Percentiles rank a stretch among this genome's conserved stretches.
Conservation (phyloP, 2,797 vertebrate species). For the Protosalanx chinensis region DNA sequence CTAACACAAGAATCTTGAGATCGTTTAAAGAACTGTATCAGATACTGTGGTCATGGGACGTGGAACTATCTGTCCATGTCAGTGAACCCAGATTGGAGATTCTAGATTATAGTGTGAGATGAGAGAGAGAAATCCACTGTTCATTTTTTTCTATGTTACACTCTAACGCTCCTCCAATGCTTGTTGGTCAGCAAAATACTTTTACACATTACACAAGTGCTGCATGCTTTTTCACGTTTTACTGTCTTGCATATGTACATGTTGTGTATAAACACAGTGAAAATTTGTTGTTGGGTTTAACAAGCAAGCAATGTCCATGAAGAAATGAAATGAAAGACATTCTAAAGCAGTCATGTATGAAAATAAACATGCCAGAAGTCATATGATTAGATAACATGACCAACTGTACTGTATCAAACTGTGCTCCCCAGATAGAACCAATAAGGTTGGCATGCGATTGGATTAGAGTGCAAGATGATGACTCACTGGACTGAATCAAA, state of each 20-base stretch:
- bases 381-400: constrained; percentile 21
- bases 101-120: not conserved
- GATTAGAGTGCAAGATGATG: constrained; percentile 19
- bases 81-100: not conserved
- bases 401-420: constrained; percentile 16
- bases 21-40: not conserved
- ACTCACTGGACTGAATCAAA: constrained; percentile 20
- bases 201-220: not conserved
- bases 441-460: constrained; percentile 29
- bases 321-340: constrained; percentile 7
- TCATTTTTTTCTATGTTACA: not conserved
- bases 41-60: not conserved
- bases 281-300: not conserved
- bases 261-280: not conserved
- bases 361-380: constrained; percentile 3
- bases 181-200: not conserved
- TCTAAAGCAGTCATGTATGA: constrained; percentile 10
- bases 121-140: not conserved
- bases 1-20: not conserved
- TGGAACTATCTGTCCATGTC: not conserved
- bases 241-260: not conserved
- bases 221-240: not conserved
- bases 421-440: not conserved
- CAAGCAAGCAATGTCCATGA: not conserved
- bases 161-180: not conserved